Conservation (phyloP, 2,888 invertebrate genomes). For the Tachystola acroxantha region DNA sequence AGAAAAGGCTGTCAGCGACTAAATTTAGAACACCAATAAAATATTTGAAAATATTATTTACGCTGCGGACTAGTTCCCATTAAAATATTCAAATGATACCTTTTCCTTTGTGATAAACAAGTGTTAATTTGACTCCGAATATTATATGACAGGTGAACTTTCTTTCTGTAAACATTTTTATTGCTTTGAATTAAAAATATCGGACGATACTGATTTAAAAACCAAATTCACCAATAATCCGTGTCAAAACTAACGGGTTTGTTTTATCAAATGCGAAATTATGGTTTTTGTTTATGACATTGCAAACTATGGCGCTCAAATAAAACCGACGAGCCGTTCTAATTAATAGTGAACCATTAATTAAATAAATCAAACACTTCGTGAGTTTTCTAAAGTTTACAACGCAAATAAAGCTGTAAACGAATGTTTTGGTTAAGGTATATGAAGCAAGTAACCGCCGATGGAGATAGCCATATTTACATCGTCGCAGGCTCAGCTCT, state of each 20-base stretch:
- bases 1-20: slow-evolving; percentile 10
- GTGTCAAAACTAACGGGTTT: slow-evolving; percentile 12
- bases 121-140: slow-evolving; percentile 1
- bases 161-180: slow-evolving; percentile 8
- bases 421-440: too few species aligned
- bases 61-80: background rate
- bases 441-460: too few species aligned
- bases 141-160: background rate
- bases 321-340: slow-evolving; percentile 11
- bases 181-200: too few species aligned
- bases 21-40: slow-evolving; percentile 10
- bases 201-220: slow-evolving; percentile 9
- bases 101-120: slow-evolving; percentile 7
- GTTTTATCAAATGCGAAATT: slow-evolving; percentile 10
- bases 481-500: too few species aligned
- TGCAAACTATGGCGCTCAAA: slow-evolving; percentile 6
- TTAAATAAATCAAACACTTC: slow-evolving; percentile 20
- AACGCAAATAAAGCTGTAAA: slow-evolving; percentile 31
- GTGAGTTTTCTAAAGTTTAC: slow-evolving; percentile 17
- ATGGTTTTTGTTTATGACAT: slow-evolving; percentile 9
- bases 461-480: too few species aligned
- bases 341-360: slow-evolving; percentile 18
- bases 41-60: slow-evolving; percentile 5
- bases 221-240: slow-evolving; percentile 6
- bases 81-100: slow-evolving; percentile 1